Base-by-base conservation (phyloP, 2,888 invertebrate species). In the Hydropsyche betteni region DNA sequence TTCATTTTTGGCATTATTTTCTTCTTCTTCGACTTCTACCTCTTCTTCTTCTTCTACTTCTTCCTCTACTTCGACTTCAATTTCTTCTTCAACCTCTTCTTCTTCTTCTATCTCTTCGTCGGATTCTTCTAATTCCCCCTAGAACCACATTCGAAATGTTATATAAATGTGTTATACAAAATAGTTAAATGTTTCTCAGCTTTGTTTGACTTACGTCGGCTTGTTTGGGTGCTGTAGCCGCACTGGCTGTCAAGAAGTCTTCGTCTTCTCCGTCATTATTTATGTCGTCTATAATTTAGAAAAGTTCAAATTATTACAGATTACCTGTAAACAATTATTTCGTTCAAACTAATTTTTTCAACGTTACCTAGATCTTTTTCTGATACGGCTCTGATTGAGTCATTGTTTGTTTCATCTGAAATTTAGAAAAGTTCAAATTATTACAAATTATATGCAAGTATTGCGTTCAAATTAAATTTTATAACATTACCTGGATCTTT, bases 211-310 rank as follows among this genome's bases (percentile, higher is more conserved):
- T 80, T 81, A 82, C 83, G 76, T 82, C 81, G 58, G 81, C 81
- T 73, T 81, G 81, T 81, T 83, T 83, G 4, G 87, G 86, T 75
- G 86, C 87, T 1, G 89, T 89, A 36, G 86, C 80, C 0, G 85
- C 87, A 79, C 89, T 89, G 2, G 88, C 89, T 8, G 89, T 89
- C 1, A 88, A 88, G 80, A 88, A 89, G 74, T 89, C 89, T 50
- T 89, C 88, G 79, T 83, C 82, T 44, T 80, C 78, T 72, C 74
- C 78, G 61, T 76, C 68, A 85, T 78, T 79, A 52, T 12, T 61
- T 69, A 53, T 14, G 12, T 79, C 76, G 51, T 77, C 75, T 69
- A 68, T 61, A 58, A 72, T 74, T 76, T 55, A 14, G 33, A 51
- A 69, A 50, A 7, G 2, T 51, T 51, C 6, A 24, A 10, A n/a